Evolutionary conservation across 2,888 invertebrate genomes (phyloP).

Genomic region (Miltochrista miniata): DNA sequence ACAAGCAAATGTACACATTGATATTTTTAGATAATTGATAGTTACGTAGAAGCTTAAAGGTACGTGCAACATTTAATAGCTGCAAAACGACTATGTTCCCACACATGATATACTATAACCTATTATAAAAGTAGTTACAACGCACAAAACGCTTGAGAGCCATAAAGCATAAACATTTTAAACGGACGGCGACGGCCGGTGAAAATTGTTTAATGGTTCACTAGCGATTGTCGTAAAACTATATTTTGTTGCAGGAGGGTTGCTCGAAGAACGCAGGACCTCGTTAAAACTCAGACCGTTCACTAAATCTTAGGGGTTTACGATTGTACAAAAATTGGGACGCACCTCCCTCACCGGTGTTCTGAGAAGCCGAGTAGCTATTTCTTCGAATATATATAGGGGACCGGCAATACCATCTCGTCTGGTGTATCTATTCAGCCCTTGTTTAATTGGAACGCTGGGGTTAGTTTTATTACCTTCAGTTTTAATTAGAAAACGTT

Average conservation of each 20-base stretch:
- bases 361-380: constrained; percentile 3
- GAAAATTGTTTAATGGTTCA: constrained; percentile 63
- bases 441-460: constrained; percentile 11
- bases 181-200: constrained; percentile 39
- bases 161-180: constrained; percentile 48
- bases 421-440: constrained; percentile 10
- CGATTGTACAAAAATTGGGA: constrained; percentile 76
- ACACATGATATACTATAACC: background rate
- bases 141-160: constrained; percentile 24
- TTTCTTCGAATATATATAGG: constrained; percentile 1
- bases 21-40: too few species aligned
- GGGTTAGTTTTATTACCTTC: constrained; percentile 11
- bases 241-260: constrained; percentile 60
- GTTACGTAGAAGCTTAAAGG: too few species aligned
- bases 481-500: constrained; percentile 11
- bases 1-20: too few species aligned
- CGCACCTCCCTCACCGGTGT: constrained; percentile 13
- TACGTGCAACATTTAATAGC: too few species aligned
- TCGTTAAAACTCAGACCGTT: constrained; percentile 76
- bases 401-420: background rate
- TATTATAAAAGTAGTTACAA: constrained; percentile 20
- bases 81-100: too few species aligned
- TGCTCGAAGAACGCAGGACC: constrained; percentile 49
- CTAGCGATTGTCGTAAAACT: constrained; percentile 72
- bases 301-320: constrained; percentile 78